Evolutionary conservation across 1,140 invertebrate species (phyloP), one percentile per base, ranked within the genome.

Genomic region (Drosophila trapezifrons): DNA sequence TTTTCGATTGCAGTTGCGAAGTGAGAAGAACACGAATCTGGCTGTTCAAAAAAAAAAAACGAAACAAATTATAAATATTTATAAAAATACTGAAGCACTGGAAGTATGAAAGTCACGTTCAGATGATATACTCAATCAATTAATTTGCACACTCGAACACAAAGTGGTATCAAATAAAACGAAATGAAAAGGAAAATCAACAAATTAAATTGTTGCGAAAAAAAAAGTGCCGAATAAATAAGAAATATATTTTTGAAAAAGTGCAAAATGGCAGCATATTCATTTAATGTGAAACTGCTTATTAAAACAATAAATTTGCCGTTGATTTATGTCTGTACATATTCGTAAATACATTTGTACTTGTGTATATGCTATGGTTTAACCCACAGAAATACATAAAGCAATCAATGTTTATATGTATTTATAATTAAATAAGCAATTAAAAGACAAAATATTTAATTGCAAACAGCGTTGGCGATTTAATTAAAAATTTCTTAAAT

Each of bases 401-500:
- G 51, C 43, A 76, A 74, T 65, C 70, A 76, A 65, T 74, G 52
- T 57, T 65, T 58, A 49, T 76, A 59, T 55, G 35, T 73, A 51
- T 43, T 40, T 60, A 59, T 78, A 71, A 59, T 76, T 35, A 51
- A 83, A 58, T 65, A 70, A 69, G 29, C 60, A 79, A 83, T 76
- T 71, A 56, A 66, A 51, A 58, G 40, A 62, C 40, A 76, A 65
- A 64, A 76, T 37, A 58, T 67, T 71, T 51, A 79, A 76, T 67
- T 75, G 45, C 38, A 47, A 58, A 75, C 40, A 64, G 22, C 55
- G 58, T 59, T 42, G 22, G 20, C 27, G 43, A 76, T 76, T 76
- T 76, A 63, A 83, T 83, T 83, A 78, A 76, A 76, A 69, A 47
- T 72, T 55, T 71, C 66, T 58, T 72, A 40, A 56, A 78, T 75